Evolutionary conservation across 2,888 invertebrate genomes (phyloP).

Genomic region (Nomada flava): DNA sequence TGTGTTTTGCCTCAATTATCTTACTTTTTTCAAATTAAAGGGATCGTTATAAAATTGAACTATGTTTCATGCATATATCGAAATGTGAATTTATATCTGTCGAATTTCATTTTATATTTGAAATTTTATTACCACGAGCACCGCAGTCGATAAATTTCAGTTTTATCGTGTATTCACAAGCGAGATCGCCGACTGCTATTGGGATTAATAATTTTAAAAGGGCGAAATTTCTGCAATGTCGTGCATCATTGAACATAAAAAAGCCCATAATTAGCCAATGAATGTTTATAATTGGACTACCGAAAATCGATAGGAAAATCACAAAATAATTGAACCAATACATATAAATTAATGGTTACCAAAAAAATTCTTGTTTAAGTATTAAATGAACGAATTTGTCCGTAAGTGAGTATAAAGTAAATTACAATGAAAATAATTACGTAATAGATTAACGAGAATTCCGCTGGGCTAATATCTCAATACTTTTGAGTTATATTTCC

Average conservation of each 20-base stretch:
- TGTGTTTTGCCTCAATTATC: too few relatives aligned
- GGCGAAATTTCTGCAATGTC: not conserved
- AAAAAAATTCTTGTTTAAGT: too few relatives aligned
- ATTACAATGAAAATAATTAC: too few relatives aligned
- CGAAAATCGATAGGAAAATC: not conserved
- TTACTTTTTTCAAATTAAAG: too few relatives aligned
- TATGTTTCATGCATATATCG: not conserved
- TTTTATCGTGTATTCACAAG: not conserved
- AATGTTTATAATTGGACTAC: not conserved
- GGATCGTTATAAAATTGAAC: not conserved
- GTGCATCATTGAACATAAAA: not conserved
- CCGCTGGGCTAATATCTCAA: too few relatives aligned
- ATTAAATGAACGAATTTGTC: too few relatives aligned
- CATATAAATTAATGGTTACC: too few relatives aligned
- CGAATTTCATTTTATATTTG: conserved; percentile 1
- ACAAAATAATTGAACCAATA: too few relatives aligned
- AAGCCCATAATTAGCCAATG: not conserved
- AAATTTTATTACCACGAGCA: not conserved
- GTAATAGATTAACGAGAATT: too few relatives aligned
- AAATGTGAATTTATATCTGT: not conserved
- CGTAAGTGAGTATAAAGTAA: too few relatives aligned
- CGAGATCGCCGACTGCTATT: not conserved
- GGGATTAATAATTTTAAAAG: conserved; percentile 5
- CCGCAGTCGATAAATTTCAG: conserved; percentile 1
- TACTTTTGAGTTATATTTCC: too few relatives aligned